Evolutionary conservation across 2,113 vertebrate species (phyloP), one percentile per base, ranked within the genome.

Genomic region (Microcebus lehilahytsara): DNA sequence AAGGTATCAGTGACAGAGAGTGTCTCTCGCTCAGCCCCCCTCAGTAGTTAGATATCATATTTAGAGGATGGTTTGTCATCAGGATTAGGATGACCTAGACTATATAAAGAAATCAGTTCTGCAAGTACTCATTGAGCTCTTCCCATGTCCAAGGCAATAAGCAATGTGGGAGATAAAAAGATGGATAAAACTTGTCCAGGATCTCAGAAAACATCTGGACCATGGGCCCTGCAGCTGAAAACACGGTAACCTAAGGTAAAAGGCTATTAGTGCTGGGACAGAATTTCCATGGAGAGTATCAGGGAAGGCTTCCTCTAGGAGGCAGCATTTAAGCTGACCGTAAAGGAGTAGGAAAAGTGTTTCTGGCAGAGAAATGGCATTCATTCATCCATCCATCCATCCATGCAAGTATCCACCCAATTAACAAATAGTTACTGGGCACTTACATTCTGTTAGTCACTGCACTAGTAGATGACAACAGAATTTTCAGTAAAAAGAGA

Each of bases 401-500:
- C 10, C 79, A 71, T 53, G 67, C n/a, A 64, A 34, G 30, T 56
- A 80, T n/a, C 42, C 14, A 74, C 17, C 4, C 53, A 42, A 67
- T 71, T 74, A 87, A 97, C 34, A 88, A 58, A 92, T 40, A 72
- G 40, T 92, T 87, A 78, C 34, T 64, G 32, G 40, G 30, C 51
- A 95, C 23, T 87, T 85, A 46, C 25, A 91, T 96, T 90, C 66
- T 92, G 8, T 53, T 62, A 91, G 40, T 2, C 27, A 32, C 27
- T 51, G 13, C 34, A 37, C 75, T 97, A 40, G 46, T 27, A 60
- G 42, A n/a, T 51, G 37, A 58, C 9, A n/a, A 74, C 23, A 91
- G 25, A 91, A 67, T 91, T 81, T 58, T 80, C 9, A 92, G 58
- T 85, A 75, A 60, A 94, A 96, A 93, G 58, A 89, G 56, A 92